Percentiles rank a stretch among this genome's conserved stretches.
phyloP scores from a whole-genome alignment of 2,797 vertebrate genomes.

The Cercopithecus hamlyni region DNA sequence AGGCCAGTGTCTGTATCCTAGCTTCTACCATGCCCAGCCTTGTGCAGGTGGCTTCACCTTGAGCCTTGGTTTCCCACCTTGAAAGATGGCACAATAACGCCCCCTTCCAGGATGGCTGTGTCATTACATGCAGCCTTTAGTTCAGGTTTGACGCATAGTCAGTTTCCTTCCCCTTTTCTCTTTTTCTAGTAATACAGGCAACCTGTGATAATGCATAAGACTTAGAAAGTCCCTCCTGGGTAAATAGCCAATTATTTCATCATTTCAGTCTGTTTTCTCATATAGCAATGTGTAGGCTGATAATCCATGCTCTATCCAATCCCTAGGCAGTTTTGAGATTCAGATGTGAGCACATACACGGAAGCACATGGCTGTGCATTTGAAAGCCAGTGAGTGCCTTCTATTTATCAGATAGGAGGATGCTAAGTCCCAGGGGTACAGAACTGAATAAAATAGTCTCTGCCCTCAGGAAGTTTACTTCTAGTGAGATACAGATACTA shows the following conservation, averaged over 20 bases:
- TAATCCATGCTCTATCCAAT: not conserved
- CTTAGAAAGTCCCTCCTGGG: not conserved
- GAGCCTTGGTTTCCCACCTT: not conserved
- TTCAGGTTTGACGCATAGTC: not conserved
- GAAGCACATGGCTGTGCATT: not conserved
- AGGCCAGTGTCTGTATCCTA: not conserved
- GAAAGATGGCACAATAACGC: fast-evolving
- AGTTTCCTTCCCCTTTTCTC: not conserved
- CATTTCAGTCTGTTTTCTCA: not conserved
- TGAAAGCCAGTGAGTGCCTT: not conserved
- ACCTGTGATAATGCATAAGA: fast-evolving
- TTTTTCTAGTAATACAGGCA: not conserved
- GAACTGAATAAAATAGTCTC: not conserved
- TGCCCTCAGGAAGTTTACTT: not conserved
- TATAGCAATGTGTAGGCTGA: no score
- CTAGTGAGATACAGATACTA: not conserved
- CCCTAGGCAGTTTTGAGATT: not conserved
- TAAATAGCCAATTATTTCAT: not conserved
- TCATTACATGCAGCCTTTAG: not conserved
- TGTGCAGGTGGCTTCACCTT: fast-evolving
- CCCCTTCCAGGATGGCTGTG: no score
- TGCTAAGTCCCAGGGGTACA: not conserved
- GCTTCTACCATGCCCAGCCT: no score
- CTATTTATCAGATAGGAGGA: no score
- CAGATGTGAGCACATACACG: not conserved